Evolutionary conservation across 2,888 invertebrate species (phyloP), one percentile per base, ranked within the genome.

Genomic region (Drosophila yooni): DNA sequence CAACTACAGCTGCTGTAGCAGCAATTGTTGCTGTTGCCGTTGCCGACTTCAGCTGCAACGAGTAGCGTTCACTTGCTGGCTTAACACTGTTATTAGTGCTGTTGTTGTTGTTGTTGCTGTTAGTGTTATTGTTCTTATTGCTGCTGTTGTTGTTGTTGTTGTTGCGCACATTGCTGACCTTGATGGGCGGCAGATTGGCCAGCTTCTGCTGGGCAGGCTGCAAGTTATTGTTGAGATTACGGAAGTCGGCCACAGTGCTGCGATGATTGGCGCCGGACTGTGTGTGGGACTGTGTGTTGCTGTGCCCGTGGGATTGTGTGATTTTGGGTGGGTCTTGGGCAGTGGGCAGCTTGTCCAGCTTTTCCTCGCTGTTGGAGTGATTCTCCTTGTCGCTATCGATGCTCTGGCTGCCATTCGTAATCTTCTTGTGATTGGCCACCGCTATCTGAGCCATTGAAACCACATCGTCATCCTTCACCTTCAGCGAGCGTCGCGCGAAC

Each of bases 401-500:
- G 68, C 83, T 91, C 62, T 85, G 88, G 7, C 81, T 70, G 33
- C 78, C 81, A 27, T 51, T 70, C 18, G 70, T 50, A 5, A 83
- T 68, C 68, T 75, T 89, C 65, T 56, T 74, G 62, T 67, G 70
- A 2, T 21, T 43, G 0, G 93, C 54, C 36, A 51, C 74, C 18
- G 71, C 74, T 0, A 57, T 29, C 57, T 81, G 81, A 0, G 82
- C 68, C 15, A 80, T 94, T 75, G 95, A 95, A 73, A 95, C 94
- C 21, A 95, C 94, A 68, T 96, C 93, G 50, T 96, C 96, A 6
- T 96, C 96, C 93, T 96, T 96, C n/a, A 96, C 94, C 93, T 97
- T 97, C 0, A 97, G 93, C n/a, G 97, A 97, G 67, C 97, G 93
- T 51, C 97, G 94, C 0, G 97, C 97, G 91, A 97, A 97, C 0